Conservation (phyloP, 2,888 invertebrate genomes). For the Altica lythri region DNA sequence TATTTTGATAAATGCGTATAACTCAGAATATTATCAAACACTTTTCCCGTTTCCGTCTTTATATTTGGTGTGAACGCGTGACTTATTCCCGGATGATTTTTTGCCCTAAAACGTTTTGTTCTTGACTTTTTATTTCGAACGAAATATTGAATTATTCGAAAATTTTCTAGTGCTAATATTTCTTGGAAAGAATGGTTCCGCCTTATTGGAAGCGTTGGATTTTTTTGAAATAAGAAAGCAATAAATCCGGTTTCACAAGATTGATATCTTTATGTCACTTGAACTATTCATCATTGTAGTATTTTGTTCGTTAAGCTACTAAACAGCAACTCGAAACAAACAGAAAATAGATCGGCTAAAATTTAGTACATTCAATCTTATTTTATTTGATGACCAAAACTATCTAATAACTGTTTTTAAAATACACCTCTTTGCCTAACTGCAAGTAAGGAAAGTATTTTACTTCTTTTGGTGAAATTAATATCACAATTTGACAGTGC, state of each 20-base stretch:
- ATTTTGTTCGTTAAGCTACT: too few species aligned
- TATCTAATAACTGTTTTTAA: too few species aligned
- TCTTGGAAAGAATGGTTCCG: conserved; percentile 7
- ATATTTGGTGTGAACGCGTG: conserved; percentile 48
- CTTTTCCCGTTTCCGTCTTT: conserved; percentile 43
- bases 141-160: conserved; percentile 23
- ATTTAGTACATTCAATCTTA: too few species aligned
- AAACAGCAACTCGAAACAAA: too few species aligned
- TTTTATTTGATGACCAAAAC: too few species aligned
- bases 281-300: background rate
- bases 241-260: background rate
- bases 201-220: background rate
- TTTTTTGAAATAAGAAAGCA: background rate
- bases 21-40: conserved; percentile 53
- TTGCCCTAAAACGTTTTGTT: conserved; percentile 41
- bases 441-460: too few species aligned
- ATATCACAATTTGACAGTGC: too few species aligned
- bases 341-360: too few species aligned
- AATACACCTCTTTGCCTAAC: too few species aligned
- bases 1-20: conserved; percentile 50
- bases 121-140: conserved; percentile 27
- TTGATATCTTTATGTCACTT: background rate
- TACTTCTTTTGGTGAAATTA: too few species aligned
- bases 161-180: conserved; percentile 23
- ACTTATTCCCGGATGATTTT: conserved; percentile 45